Evolutionary conservation across 2,113 vertebrate genomes (phyloP).

Genomic region (Solea solea): DNA sequence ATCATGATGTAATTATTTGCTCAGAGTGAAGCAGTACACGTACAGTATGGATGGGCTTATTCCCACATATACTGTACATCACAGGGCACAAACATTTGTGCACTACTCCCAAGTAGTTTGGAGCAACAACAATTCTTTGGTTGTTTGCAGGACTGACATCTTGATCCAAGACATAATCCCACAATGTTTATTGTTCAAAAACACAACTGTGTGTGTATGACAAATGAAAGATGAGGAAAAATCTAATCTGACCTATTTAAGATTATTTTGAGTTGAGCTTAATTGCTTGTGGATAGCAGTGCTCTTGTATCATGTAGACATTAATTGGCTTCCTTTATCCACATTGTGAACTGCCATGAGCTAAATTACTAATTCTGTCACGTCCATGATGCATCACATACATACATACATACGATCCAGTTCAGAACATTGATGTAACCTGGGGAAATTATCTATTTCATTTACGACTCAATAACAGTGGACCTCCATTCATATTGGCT

Average conservation of each 20-base stretch:
- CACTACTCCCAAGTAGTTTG: background rate
- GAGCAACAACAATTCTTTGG: background rate
- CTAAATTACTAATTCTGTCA: constrained; percentile 62
- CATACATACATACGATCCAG: constrained; percentile 23
- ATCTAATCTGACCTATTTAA: background rate
- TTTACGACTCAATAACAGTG: constrained; percentile 68
- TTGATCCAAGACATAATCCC: background rate
- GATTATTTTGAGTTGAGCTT: background rate
- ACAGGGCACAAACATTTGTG: background rate
- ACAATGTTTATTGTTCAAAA: constrained; percentile 1
- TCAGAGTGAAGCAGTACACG: background rate
- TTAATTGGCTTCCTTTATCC: constrained; percentile 41
- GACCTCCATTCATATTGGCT: constrained; percentile 59
- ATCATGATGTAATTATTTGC: constrained; percentile 7
- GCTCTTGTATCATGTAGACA: constrained; percentile 14
- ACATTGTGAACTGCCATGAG: background rate
- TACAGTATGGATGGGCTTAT: background rate
- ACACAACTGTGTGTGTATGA: background rate
- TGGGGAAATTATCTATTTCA: constrained; percentile 58
- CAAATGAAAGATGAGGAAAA: background rate
- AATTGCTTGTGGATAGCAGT: background rate
- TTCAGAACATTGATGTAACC: constrained; percentile 40
- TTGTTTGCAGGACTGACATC: background rate
- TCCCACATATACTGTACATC: too few relatives aligned
- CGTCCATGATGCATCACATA: constrained; percentile 48